Conservation (phyloP, 2,888 invertebrate genomes). For the Brachyopa scutellaris region DNA sequence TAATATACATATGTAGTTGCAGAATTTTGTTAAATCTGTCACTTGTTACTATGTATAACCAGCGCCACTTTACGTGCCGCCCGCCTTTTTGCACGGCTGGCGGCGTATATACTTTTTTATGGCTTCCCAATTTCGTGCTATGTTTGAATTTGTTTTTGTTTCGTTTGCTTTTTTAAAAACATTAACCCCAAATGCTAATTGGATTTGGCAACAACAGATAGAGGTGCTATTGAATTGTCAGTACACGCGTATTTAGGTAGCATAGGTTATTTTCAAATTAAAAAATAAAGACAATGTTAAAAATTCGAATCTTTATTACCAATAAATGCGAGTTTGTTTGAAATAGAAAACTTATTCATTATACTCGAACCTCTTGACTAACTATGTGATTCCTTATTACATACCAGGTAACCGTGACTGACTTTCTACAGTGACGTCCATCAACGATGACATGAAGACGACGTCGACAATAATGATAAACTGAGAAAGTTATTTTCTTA, state of each 20-base stretch:
- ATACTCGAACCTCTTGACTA: not conserved
- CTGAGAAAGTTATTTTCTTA: conserved; percentile 55
- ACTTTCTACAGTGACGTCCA: conserved; percentile 56
- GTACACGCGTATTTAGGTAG: no score
- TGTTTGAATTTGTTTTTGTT: conserved; percentile 52
- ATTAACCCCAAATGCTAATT: conserved; percentile 81
- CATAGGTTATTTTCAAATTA: no score
- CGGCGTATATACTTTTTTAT: conserved; percentile 41
- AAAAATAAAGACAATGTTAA: no score
- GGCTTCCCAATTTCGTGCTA: conserved; percentile 61
- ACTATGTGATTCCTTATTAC: conserved; percentile 72
- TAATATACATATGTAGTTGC: conserved; percentile 8
- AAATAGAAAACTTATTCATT: conserved; percentile 35
- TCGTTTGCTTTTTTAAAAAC: conserved; percentile 72
- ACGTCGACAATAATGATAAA: conserved; percentile 13
- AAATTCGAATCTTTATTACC: conserved; percentile 59
- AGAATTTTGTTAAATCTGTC: conserved; percentile 39
- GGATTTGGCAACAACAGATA: conserved; percentile 76
- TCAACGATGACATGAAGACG: conserved; percentile 12
- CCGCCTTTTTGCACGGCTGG: conserved; percentile 31
- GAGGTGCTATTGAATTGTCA: conserved; percentile 72
- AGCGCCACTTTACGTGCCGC: not conserved
- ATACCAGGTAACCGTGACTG: conserved; percentile 75
- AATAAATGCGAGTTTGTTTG: conserved; percentile 22
- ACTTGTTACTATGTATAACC: not conserved